These are phyloP conservation scores for Pseudorasbora parva DNA, from an alignment of 2,113 vertebrate species.

Conservation along the genomic window DNA sequence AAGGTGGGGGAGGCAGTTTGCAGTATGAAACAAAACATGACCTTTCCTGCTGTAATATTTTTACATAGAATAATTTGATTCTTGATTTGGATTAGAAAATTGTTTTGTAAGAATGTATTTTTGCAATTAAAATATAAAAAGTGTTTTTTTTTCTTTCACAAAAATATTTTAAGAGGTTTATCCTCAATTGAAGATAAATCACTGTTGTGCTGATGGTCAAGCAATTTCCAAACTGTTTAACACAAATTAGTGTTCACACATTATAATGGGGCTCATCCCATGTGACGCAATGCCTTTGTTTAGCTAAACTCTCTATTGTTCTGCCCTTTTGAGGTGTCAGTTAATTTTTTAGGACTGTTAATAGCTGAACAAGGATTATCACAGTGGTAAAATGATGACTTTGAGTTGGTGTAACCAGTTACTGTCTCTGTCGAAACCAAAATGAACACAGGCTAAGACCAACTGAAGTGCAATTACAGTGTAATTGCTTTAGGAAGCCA, in stretches of 20 bases:
- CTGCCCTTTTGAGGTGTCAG: neutral
- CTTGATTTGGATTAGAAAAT: neutral
- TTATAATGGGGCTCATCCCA: conserved; percentile 37
- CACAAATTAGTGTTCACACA: conserved; percentile 30
- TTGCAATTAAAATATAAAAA: neutral
- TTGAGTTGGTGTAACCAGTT: neutral
- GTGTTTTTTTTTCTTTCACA: neutral
- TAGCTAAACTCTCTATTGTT: conserved; percentile 13
- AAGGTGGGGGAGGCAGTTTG: neutral
- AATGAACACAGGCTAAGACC: neutral
- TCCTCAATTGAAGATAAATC: neutral
- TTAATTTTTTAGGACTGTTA: conserved; percentile 8
- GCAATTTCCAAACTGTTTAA: neutral
- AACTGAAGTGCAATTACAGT: too few relatives aligned
- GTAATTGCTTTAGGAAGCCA: neutral
- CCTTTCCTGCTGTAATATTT: neutral
- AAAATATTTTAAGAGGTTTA: too few relatives aligned
- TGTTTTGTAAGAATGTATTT: neutral
- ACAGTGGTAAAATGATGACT: neutral
- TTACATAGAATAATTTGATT: neutral
- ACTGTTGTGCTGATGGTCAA: neutral
- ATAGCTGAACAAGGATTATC: neutral
- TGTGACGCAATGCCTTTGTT: conserved; percentile 23
- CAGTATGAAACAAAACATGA: neutral
- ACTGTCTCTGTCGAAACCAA: neutral